These are phyloP conservation scores for Clytia hemisphaerica DNA, from an alignment of 30 jellyfish, hydroid and myxozoan species.

Conservation along the genomic window DNA sequence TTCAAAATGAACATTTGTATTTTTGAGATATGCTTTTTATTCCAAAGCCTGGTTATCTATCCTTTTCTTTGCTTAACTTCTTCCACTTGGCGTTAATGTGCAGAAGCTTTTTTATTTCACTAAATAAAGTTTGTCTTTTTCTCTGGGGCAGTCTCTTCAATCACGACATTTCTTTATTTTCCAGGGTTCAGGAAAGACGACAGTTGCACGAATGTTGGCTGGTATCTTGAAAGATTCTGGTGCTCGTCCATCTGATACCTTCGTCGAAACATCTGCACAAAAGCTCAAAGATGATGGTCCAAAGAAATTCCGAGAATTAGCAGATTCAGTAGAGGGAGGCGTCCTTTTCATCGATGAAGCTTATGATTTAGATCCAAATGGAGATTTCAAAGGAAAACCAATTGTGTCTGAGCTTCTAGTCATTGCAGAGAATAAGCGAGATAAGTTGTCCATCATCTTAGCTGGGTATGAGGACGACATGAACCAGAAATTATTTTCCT, in stretches of 20 bases:
- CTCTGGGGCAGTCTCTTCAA: too few relatives aligned
- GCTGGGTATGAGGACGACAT: conserved; percentile 30
- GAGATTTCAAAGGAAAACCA: conserved; percentile 19
- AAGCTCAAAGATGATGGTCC: conserved; percentile 27
- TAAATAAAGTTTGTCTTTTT: too few relatives aligned
- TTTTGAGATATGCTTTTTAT: too few relatives aligned
- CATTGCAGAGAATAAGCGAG: conserved; percentile 13
- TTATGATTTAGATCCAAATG: conserved; percentile 19
- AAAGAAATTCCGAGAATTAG: conserved; percentile 2
- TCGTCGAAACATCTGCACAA: conserved; percentile 18
- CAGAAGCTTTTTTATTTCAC: too few relatives aligned
- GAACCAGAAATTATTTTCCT: conserved; percentile 18
- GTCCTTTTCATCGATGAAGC: conserved; percentile 19
- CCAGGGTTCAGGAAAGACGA: conserved; percentile 32
- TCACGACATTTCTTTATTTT: neutral
- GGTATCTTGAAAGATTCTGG: conserved; percentile 20
- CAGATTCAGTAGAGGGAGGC: conserved; percentile 2
- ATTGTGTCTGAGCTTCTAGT: conserved; percentile 17
- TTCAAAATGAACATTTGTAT: too few relatives aligned
- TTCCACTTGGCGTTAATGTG: too few relatives aligned
- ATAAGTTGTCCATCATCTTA: conserved; percentile 8
- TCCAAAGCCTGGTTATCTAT: too few relatives aligned
- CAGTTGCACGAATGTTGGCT: conserved; percentile 27
- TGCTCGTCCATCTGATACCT: neutral
- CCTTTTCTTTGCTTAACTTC: too few relatives aligned